A percentile compares a stretch with the other conserved stretches of the same genome.
Conservation (phyloP, 2,113 vertebrate genomes). For the Tylochromis polylepis region DNA sequence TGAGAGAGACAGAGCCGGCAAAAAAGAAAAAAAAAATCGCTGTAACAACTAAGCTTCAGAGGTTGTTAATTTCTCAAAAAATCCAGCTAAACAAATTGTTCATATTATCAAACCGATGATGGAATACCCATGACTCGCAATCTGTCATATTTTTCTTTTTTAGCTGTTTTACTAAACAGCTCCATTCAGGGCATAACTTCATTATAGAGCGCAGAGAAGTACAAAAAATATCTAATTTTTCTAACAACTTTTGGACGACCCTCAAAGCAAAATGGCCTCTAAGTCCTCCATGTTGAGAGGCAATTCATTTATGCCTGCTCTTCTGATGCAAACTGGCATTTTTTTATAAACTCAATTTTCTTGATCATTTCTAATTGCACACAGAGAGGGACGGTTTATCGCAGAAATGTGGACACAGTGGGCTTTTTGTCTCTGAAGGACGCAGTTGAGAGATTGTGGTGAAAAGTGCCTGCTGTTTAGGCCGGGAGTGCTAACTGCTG, state of each 20-base stretch:
- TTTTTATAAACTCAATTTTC: slow-evolving; percentile 63
- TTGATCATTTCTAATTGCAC: slow-evolving; percentile 60
- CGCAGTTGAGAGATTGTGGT: background rate
- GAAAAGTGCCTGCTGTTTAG: slow-evolving; percentile 1
- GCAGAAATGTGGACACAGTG: slow-evolving; percentile 31
- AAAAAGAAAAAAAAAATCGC: background rate
- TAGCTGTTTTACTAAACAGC: slow-evolving; percentile 30
- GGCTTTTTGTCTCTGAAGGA: slow-evolving; percentile 39
- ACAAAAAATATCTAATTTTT: slow-evolving; percentile 53
- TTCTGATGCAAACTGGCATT: slow-evolving; percentile 62
- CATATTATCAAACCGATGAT: slow-evolving; percentile 44
- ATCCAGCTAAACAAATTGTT: slow-evolving; percentile 40
- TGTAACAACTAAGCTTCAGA: slow-evolving; percentile 31
- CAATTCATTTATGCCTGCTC: slow-evolving; percentile 57
- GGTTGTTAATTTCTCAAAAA: slow-evolving; percentile 30
- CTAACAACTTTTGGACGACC: slow-evolving; percentile 56
- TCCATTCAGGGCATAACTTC: slow-evolving; percentile 50
- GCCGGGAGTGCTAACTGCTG: background rate
- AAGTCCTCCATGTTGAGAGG: slow-evolving; percentile 47
- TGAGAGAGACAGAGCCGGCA: background rate
- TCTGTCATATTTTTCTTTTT: slow-evolving; percentile 32
- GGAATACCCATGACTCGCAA: slow-evolving; percentile 56
- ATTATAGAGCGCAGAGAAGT: slow-evolving; percentile 24
- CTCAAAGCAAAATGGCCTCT: slow-evolving; percentile 61
- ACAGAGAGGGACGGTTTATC: slow-evolving; percentile 40